phyloP scores from a whole-genome alignment of 2,888 invertebrate genomes.

The Drosophila kanekoi region DNA sequence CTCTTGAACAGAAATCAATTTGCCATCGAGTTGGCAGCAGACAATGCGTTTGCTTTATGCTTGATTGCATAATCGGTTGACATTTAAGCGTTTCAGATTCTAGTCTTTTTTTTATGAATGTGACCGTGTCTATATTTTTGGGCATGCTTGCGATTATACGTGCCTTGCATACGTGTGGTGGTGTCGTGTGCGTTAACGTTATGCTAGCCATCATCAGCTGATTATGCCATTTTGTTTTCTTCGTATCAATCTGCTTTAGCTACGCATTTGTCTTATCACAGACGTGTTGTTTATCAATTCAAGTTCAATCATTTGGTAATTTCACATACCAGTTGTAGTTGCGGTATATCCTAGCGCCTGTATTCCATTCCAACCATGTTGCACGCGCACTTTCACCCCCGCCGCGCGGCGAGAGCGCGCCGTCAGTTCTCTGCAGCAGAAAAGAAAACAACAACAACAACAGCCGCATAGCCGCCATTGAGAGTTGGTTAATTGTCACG shows the following conservation, averaged over 20 bases:
- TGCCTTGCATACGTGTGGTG: slow-evolving; percentile 9
- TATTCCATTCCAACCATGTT: neutral
- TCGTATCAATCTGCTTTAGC: slow-evolving; percentile 14
- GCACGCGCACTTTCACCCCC: slow-evolving; percentile 48
- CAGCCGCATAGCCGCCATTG: slow-evolving; percentile 59
- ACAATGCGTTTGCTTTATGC: slow-evolving; percentile 12
- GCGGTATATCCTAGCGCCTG: neutral
- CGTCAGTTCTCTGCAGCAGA: slow-evolving; percentile 3
- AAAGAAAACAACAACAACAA: neutral
- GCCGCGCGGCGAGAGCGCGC: neutral
- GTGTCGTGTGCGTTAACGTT: slow-evolving; percentile 1
- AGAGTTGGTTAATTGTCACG: slow-evolving; percentile 59
- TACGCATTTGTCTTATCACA: slow-evolving; percentile 40
- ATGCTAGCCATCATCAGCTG: slow-evolving; percentile 53
- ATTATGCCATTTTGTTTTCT: slow-evolving; percentile 35
- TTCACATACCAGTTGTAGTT: slow-evolving; percentile 22
- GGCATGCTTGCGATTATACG: slow-evolving; percentile 18
- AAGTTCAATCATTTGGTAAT: slow-evolving; percentile 18
- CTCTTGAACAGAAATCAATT: slow-evolving; percentile 39
- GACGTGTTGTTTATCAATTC: slow-evolving; percentile 27
- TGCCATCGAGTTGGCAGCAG: slow-evolving; percentile 42
- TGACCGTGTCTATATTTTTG: slow-evolving; percentile 26
- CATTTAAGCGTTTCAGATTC: slow-evolving; percentile 44
- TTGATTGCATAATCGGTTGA: slow-evolving; percentile 37
- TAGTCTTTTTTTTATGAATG: slow-evolving; percentile 29